Evolutionary conservation across 1,140 invertebrate species (phyloP).

Genomic region (Hylaeus volcanicus): DNA sequence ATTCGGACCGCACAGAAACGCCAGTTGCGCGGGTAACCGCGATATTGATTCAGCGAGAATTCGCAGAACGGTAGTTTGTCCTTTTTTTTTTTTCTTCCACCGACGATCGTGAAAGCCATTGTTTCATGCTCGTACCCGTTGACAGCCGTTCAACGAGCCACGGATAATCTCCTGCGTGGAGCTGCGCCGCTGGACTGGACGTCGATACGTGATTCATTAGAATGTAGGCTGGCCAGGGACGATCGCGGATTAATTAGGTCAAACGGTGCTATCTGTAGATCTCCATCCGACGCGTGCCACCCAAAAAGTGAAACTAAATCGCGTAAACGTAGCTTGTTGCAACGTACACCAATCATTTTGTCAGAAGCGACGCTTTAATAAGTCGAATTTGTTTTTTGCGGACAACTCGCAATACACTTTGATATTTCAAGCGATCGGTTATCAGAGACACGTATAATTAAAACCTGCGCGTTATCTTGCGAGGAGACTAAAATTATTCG

Average conservation of each 20-base stretch:
- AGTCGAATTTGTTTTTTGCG: too few species aligned
- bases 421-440: too few species aligned
- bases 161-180: not conserved
- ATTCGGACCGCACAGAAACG: too few species aligned
- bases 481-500: too few species aligned
- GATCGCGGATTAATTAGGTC: slow-evolving; percentile 36
- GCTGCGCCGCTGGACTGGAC: not conserved
- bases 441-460: too few species aligned
- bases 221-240: slow-evolving; percentile 8
- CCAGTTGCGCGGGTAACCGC: not conserved
- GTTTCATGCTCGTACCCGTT: not conserved
- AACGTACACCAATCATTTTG: too few species aligned
- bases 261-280: slow-evolving; percentile 36
- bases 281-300: too few species aligned
- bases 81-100: not conserved
- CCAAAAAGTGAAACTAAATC: not conserved
- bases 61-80: too few species aligned
- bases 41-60: not conserved
- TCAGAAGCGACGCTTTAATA: too few species aligned
- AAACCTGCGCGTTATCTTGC: too few species aligned
- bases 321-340: too few species aligned
- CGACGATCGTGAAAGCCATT: not conserved
- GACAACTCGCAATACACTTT: too few species aligned
- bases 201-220: slow-evolving; percentile 35
- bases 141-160: not conserved